Base-by-base conservation (phyloP, 92 coral and sea anemone species). In the Paragorgia papillata region DNA sequence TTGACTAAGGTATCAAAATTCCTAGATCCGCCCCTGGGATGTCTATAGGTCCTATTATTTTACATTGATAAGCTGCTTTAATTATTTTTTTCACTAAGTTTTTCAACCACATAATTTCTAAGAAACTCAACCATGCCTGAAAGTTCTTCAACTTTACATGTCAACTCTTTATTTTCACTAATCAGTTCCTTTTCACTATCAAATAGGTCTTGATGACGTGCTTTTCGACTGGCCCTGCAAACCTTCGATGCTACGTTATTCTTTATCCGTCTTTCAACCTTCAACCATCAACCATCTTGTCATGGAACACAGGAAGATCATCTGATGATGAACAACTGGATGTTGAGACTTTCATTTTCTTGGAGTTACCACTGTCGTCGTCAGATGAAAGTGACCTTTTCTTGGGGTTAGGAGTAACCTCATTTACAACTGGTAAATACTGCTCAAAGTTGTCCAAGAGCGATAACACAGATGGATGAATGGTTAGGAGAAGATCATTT, bases 211-310 rank as follows among this genome's bases (percentile, higher is more conserved):
- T 85, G 76, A 33, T 95, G 92, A 33, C 73, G 83, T 27, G 83
- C 83, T 70, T 77, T 91, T 27, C 99, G 82, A 24, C 86, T 68
- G 43, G 99, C 99, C 57, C 99, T 82, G 28, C 96, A 86, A 61
- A 79, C 66, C 18, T 85, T 83, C 0, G 99, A 95, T 4, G 99
- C 99, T 64, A 77, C 80, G 74, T 95, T 95, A 77, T 95, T 95
- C 78, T 95, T 95, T 46, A 86, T 51, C 60, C 99, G 78, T 39
- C 99, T 80, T 58, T 80, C 74, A 17, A 76, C n/a, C n/a, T n/a
- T n/a, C n/a, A n/a, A n/a, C n/a, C n/a, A n/a, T n/a, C n/a, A n/a
- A n/a, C 75, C 61, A 64, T 69, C 62, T 73, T 89, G 68, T 88
- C 97, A n/a, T n/a, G 73, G 56, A 32, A 43, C 18, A 3, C 30